Percentiles rank a stretch among this genome's conserved stretches.
Evolutionary conservation across 2,888 invertebrate species (phyloP).

Genomic region (Catocala sponsa): DNA sequence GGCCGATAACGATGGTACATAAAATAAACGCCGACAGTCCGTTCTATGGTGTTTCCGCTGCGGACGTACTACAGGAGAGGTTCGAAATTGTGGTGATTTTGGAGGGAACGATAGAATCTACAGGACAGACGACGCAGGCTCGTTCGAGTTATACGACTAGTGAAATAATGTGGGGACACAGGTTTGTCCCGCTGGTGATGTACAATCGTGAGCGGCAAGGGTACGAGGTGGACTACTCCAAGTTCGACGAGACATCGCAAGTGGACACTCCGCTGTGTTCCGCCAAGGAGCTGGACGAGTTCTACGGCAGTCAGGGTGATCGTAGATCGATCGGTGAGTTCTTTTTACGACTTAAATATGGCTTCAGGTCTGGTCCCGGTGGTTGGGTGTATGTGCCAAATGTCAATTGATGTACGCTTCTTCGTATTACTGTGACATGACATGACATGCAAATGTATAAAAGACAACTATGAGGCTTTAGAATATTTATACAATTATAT

Average conservation of each 20-base stretch:
- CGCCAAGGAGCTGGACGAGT: conserved; percentile 90
- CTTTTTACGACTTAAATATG: conserved; percentile 60
- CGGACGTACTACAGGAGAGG: conserved; percentile 93
- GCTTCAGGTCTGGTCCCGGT: conserved; percentile 54
- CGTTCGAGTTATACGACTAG: conserved; percentile 93
- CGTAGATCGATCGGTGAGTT: conserved; percentile 87
- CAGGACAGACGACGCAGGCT: conserved; percentile 92
- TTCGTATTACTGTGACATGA: conserved; percentile 24
- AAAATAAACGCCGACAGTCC: conserved; percentile 94
- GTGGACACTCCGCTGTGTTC: conserved; percentile 94
- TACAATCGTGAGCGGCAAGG: conserved; percentile 93
- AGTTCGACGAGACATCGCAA: conserved; percentile 93
- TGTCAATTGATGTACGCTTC: conserved; percentile 55
- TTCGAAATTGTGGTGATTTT: conserved; percentile 95
- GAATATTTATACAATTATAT: neutral
- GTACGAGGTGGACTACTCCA: conserved; percentile 93
- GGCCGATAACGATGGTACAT: conserved; percentile 97
- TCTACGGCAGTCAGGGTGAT: conserved; percentile 88
- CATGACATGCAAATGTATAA: conserved; percentile 9
- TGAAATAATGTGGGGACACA: conserved; percentile 94
- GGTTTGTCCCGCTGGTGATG: conserved; percentile 92
- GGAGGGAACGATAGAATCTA: conserved; percentile 94
- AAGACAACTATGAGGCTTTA: too few relatives aligned
- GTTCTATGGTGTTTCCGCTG: conserved; percentile 94
- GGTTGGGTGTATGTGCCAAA: conserved; percentile 65